These are phyloP conservation scores for Schizothorax lantsangensis DNA, from an alignment of 2,797 vertebrate genomes.

Conservation along the genomic window DNA sequence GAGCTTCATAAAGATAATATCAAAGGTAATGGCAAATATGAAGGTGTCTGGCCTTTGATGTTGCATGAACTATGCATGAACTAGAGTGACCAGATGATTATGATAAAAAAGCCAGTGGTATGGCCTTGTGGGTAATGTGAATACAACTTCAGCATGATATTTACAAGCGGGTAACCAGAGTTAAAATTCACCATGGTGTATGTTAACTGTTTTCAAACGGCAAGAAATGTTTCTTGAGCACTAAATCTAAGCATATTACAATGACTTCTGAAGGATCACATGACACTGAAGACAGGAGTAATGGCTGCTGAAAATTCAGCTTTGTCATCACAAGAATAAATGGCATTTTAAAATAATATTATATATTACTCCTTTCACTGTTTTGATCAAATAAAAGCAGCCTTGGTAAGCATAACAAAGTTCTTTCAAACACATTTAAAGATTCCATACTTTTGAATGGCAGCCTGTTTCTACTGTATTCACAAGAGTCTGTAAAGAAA, in stretches of 20 bases:
- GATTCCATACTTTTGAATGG: neutral
- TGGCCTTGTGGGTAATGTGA: neutral
- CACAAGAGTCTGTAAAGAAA: neutral
- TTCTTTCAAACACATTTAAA: neutral
- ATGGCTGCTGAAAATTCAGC: neutral
- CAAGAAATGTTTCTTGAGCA: neutral
- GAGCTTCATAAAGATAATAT: constrained; percentile 8
- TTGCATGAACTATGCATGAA: neutral
- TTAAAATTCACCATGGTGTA: neutral
- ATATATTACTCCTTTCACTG: neutral
- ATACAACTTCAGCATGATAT: neutral
- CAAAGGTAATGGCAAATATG: constrained; percentile 23
- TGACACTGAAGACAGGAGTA: neutral
- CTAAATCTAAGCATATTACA: neutral
- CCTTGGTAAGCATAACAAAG: neutral
- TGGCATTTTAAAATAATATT: neutral
- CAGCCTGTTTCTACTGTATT: neutral
- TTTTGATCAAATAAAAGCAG: neutral
- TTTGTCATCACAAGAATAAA: neutral
- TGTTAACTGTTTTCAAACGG: neutral
- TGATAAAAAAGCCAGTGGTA: neutral
- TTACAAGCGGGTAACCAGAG: neutral
- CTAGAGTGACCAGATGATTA: constrained; percentile 5
- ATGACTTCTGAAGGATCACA: neutral
- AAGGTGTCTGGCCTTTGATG: neutral